Evolutionary conservation across 2,888 invertebrate species (phyloP), one percentile per base, ranked within the genome.

Genomic region (Cheiracanthium punctorium): DNA sequence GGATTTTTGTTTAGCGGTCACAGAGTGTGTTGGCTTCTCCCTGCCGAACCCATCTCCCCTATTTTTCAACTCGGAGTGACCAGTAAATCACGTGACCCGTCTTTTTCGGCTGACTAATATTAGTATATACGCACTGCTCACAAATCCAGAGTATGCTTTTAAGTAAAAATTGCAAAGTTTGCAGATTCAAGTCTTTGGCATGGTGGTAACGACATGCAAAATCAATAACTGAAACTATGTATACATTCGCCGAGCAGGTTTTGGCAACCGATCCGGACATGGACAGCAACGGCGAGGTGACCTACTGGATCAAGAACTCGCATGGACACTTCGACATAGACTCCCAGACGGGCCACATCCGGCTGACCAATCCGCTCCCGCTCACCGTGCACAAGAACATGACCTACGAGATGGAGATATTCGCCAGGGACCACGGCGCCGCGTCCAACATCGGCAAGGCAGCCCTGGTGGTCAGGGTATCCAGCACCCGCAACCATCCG

Each of bases 221-320:
- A n/a, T 37, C 37, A 37, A 37, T 8, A 8, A 37, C 37, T 37
- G 7, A 37, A 37, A 37, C 5, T 37, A 37, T 37, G 58, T 17
- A 17, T 8, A 17, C 1, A 30, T 33, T 0, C 7, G 0, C 29
- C 12, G n/a, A n/a, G 5, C 33, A 84, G 84, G 89, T 90, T 5
- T 84, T 89, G 29, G 90, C 90, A 0, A 86, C 87, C 5, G 90
- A 90, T 82, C 90, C 90, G 0, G 90, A 90, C 70, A 64, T 82
- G 7, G 89, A 82, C 10, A 89, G 88, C 74, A 90, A 90, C 71
- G 90, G 90, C 0, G 90, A 90, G 80, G 89, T 90, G 1, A 90
- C 90, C 7, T 90, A 90, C 80, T 90, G 90, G 90, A 90, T 90
- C 28, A 90, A 90, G 37, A 90, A 90, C 79, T 89, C 89, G 0